phyloP scores from a whole-genome alignment of 2,797 vertebrate species.

The Epinephelus coioides region DNA sequence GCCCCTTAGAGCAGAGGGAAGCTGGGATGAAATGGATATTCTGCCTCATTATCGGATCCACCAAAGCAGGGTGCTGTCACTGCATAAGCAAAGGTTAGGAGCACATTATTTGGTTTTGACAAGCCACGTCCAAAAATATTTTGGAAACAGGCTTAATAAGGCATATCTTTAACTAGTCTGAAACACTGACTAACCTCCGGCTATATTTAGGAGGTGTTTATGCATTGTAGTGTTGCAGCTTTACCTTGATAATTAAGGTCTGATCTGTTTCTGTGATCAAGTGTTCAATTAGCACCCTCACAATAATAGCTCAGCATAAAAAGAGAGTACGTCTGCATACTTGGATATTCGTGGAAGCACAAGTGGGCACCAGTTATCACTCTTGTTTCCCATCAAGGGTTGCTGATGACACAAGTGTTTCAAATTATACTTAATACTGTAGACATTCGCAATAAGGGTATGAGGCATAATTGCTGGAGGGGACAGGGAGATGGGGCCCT shows the following conservation, averaged over 20 bases:
- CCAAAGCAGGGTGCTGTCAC: constrained; percentile 45
- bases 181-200: constrained; percentile 1
- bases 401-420: constrained; percentile 16
- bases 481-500: background rate
- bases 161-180: background rate
- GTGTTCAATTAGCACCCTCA: constrained; percentile 4
- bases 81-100: constrained; percentile 26
- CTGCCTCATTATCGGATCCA: constrained; percentile 55
- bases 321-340: constrained; percentile 6
- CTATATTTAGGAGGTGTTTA: background rate
- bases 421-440: constrained; percentile 14
- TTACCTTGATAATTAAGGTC: background rate
- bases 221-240: background rate
- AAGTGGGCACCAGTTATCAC: constrained; percentile 8
- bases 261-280: background rate
- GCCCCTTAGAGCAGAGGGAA: constrained; percentile 35
- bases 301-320: background rate
- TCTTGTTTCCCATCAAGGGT: background rate
- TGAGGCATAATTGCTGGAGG: constrained; percentile 2
- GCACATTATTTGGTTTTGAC: constrained; percentile 24
- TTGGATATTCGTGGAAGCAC: background rate
- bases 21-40: constrained; percentile 45
- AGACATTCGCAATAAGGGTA: background rate
- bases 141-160: constrained; percentile 9
- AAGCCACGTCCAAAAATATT: background rate